phyloP scores from a whole-genome alignment of 2,797 vertebrate species.

The Eremophila alpestris region DNA sequence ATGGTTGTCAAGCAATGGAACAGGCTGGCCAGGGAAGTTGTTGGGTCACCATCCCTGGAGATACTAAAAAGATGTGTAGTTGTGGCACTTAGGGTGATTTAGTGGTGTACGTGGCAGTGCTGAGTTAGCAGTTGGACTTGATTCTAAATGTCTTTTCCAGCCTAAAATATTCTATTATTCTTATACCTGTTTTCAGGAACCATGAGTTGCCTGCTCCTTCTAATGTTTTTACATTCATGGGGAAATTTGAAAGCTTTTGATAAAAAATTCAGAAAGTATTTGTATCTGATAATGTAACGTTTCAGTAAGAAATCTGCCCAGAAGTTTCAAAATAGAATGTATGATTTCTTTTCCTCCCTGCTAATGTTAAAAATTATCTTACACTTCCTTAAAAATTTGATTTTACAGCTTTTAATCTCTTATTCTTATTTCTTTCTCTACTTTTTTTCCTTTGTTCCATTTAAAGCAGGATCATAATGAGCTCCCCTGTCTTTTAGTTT shows the following conservation, averaged over 20 bases:
- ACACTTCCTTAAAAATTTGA: background rate
- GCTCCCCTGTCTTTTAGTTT: background rate
- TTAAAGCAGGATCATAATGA: background rate
- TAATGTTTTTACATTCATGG: background rate
- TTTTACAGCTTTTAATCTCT: background rate
- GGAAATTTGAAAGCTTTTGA: background rate
- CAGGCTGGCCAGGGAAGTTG: background rate
- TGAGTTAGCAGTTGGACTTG: background rate
- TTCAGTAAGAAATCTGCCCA: background rate
- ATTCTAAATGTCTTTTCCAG: background rate
- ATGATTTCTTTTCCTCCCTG: background rate
- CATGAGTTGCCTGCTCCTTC: accelerated
- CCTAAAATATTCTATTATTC: background rate
- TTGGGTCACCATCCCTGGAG: background rate
- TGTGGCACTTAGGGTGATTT: too few species aligned
- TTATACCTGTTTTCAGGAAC: background rate
- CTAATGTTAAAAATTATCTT: background rate
- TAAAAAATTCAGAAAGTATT: background rate
- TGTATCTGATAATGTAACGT: background rate
- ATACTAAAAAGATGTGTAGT: background rate
- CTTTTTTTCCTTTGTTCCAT: background rate
- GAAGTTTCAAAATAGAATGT: background rate
- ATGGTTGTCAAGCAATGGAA: background rate
- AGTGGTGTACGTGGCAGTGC: background rate
- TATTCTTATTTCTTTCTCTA: background rate